Base-by-base conservation (phyloP, 2,888 invertebrate species). In the Tethea ocularis region DNA sequence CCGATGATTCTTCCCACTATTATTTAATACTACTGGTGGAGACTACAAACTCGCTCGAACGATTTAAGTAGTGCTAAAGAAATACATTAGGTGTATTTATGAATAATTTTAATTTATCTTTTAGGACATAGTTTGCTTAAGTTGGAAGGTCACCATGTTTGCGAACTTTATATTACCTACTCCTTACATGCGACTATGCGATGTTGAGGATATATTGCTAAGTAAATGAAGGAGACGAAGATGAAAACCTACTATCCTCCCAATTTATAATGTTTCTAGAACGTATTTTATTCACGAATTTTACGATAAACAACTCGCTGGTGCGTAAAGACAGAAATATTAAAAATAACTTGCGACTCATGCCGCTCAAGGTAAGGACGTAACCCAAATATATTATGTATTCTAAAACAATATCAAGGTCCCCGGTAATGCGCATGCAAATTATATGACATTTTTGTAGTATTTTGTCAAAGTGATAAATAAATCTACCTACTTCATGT, bases 311-410 rank as follows among this genome's bases (percentile, higher is more conserved):
- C 71, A 73, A 60, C 61, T 58, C 61, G 70, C 72, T 75, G 74
- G 72, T 70, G 69, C 72, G 75, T 72, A 74, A 84, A 83, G 77
- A 78, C 76, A 71, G 69, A 79, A 82, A 78, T 83, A 77, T 82
- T 78, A 85, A 88, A 91, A 93, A 93, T 92, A 92, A 86, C 88
- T 76, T 66, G 64, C 84, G 82, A 82, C 83, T 89, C 88, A 85
- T 75, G 72, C 73, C 70, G 82, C 78, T 85, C 92, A 92, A 92
- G 92, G 93, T 82, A 87, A 91, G 84, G 85, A 87, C 89, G 86
- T 77, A 84, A 83, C 84, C 83, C 78, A 83, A 77, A 86, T 79
- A 89, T 84, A 89, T 90, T 82, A 82, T 83, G 54, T 77, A 78
- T 81, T 86, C 86, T 84, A 82, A 87, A 87, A 84, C 79, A 74